phyloP scores from a whole-genome alignment of 2,888 invertebrate genomes.

The Sarcophaga rosellei region DNA sequence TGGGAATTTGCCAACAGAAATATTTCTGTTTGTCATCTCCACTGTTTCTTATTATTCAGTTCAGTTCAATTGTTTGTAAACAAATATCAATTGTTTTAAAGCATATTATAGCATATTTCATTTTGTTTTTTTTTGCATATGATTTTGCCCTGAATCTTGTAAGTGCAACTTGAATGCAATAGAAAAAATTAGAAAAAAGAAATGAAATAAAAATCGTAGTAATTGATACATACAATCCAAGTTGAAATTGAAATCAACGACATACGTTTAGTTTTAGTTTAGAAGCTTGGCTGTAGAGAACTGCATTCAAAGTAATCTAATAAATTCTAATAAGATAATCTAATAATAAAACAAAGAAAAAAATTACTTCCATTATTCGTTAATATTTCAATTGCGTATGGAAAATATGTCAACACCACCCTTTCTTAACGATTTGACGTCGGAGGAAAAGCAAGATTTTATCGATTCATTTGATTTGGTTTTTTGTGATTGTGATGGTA shows the following conservation, averaged over 20 bases:
- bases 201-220: background rate
- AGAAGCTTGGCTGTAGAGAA: conserved; percentile 67
- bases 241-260: conserved; percentile 5
- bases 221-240: conserved; percentile 46
- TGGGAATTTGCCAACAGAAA: conserved; percentile 15
- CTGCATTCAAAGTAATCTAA: background rate
- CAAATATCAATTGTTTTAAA: conserved; percentile 47
- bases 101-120: no score
- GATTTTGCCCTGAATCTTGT: no score
- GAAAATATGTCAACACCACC: conserved; percentile 29
- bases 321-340: background rate
- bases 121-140: no score
- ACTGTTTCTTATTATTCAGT: background rate
- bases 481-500: conserved; percentile 85
- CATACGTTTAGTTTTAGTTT: conserved; percentile 71
- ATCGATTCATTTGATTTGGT: conserved; percentile 83
- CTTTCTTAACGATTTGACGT: conserved; percentile 60
- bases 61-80: background rate
- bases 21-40: background rate
- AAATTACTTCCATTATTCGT: background rate
- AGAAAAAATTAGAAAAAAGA: background rate
- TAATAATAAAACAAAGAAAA: background rate
- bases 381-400: background rate
- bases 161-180: background rate
- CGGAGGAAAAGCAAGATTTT: conserved; percentile 76